Base-by-base conservation (phyloP, 2,113 vertebrate genomes). In the Thunnus maccoyii region DNA sequence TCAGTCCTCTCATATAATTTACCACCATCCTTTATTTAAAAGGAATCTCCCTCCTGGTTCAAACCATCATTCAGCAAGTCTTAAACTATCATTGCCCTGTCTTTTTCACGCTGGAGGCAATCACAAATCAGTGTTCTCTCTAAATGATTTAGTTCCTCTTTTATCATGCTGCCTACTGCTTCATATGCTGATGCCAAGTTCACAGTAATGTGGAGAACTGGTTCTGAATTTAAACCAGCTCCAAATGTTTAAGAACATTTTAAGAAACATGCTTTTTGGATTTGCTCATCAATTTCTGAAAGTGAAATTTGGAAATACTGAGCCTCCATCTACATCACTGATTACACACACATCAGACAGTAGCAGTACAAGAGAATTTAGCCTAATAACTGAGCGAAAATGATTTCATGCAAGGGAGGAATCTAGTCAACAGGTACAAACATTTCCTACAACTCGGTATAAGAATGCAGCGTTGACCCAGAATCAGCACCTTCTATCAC, bases 61-160 rank as follows among this genome's bases (percentile, higher is more conserved):
- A 80, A 9, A 62, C 60, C 84, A 87, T 82, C 78, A 85, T 87
- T 91, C 86, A 84, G 66, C 78, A 86, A 78, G 80, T 86, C 85
- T 82, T 84, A 87, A 82, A 87, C 78, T 70, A 82, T 82, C 78
- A 80, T 83, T 76, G 73, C 71, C 76, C 61, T 84, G 84, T 82
- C 84, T 75, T 80, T 80, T 74, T 66, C 71, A 71, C 73, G 72
- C 72, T 51, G 16, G 72, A 84, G 83, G 85, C 85, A 22, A 80
- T 82, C 80, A 77, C 84, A 88, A 83, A 85, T 87, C 82, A 81
- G 57, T 55, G 64, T 70, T 58, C 72, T 64, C n/a, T 72, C 52
- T 83, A 82, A 78, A 80, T 76, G 62, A 86, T 88, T 86, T 63
- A 88, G 75, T 70, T 66, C 57, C 64, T 86, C 47, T 74, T 78